Base-by-base conservation (phyloP, 2,888 invertebrate genomes). In the Adineta ricciae region DNA sequence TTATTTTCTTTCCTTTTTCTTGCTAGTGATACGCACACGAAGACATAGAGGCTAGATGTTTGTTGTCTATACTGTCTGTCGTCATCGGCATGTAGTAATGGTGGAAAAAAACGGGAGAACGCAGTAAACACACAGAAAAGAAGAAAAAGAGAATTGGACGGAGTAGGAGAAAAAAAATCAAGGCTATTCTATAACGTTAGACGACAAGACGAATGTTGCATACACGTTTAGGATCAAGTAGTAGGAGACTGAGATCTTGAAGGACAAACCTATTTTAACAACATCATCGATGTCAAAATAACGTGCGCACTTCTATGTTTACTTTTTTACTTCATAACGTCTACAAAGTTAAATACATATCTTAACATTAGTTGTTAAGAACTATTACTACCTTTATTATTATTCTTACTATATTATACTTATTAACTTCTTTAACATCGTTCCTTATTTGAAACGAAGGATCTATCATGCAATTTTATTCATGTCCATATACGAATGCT, bases 271-370 rank as follows among this genome's bases (percentile, higher is more conserved):
- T 64, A 64, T 16, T 64, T 64, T 27, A 64, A 64, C 27, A 64
- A 27, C n/a, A n/a, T 56, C 32, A 64, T 56, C n/a, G 56, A 56
- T 64, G 64, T 64, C 64, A 64, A 64, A 64, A 64, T 64, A 64
- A 64, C 64, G 64, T 11, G 16, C 19, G 64, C 32, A 64, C 27
- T 64, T 56, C 56, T 56, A 56, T 56, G 56, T 56, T 56, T 56
- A 27, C 56, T 11, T 46, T 46, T 27, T 56, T 27, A 3, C 14
- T 27, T 27, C 27, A 56, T 27, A 27, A 46, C 46, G 46, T 56
- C 56, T 24, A 56, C 56, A 27, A 9, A n/a, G 27, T 27, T 27
- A 56, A 56, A 27, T 56, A 56, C 27, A 56, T 56, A 56, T 27
- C 27, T 27, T 56, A 27, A 56, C 27, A 56, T 7, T 56, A 56